phyloP scores from a whole-genome alignment of 2,113 vertebrate species.

The Dendropsophus ebraccatus region DNA sequence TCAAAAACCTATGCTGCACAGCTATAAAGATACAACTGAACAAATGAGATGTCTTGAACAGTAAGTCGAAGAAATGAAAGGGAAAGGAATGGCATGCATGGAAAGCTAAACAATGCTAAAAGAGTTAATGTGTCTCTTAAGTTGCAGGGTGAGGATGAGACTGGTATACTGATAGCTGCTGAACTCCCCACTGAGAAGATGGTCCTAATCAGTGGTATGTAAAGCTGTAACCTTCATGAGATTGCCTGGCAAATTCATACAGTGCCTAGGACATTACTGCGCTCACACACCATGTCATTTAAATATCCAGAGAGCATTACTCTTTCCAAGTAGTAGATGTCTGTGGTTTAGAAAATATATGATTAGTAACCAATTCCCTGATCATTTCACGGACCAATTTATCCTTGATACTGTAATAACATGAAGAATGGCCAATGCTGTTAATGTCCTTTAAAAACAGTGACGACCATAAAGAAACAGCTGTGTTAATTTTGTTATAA shows the following conservation, averaged over 20 bases:
- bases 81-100: background rate
- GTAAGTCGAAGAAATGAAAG: background rate
- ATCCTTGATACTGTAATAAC: background rate
- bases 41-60: background rate
- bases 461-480: background rate
- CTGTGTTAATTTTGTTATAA: background rate
- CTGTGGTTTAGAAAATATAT: background rate
- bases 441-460: background rate
- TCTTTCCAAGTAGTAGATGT: background rate
- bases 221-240: slow-evolving; percentile 72
- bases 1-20: background rate
- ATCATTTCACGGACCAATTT: background rate
- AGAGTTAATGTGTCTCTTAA: slow-evolving; percentile 46
- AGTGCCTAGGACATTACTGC: slow-evolving; percentile 68
- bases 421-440: background rate
- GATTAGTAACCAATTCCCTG: background rate
- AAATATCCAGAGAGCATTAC: slow-evolving; percentile 32
- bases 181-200: slow-evolving; percentile 72
- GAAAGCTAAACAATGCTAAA: slow-evolving; percentile 13
- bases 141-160: slow-evolving; percentile 53
- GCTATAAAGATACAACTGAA: background rate
- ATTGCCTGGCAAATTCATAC: slow-evolving; percentile 67
- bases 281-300: slow-evolving; percentile 62
- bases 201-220: slow-evolving; percentile 75
- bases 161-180: slow-evolving; percentile 66